phyloP scores from a whole-genome alignment of 2,797 vertebrate genomes.

The Naso thynnoides region DNA sequence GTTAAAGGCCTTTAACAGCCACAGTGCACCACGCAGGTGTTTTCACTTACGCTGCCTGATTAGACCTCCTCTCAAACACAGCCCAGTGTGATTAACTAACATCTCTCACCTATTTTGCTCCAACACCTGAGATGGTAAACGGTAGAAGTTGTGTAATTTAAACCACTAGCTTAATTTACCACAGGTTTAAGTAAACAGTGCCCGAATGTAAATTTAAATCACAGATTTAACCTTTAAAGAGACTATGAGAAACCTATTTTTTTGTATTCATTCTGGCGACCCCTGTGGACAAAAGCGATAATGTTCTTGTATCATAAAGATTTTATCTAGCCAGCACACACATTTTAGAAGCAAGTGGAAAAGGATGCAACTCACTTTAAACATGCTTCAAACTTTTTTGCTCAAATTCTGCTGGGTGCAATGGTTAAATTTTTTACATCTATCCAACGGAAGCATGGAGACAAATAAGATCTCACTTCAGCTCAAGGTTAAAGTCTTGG shows the following conservation, averaged over 20 bases:
- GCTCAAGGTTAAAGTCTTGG: neutral
- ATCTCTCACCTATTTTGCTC: neutral
- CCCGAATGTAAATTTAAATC: too few species aligned
- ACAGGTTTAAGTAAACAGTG: too few species aligned
- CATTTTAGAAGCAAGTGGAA: too few species aligned
- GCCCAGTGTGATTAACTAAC: neutral
- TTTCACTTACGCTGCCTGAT: neutral
- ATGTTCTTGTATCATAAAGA: too few species aligned
- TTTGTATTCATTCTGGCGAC: too few species aligned
- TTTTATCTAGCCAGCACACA: too few species aligned
- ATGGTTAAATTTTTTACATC: neutral
- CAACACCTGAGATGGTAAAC: neutral
- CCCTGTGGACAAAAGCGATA: too few species aligned
- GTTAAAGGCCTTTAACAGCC: neutral
- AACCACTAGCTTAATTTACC: too few species aligned
- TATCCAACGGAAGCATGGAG: neutral
- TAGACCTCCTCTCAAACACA: neutral
- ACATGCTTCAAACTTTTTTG: neutral
- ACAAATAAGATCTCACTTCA: neutral
- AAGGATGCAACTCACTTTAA: too few species aligned
- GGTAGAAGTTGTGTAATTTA: too few species aligned
- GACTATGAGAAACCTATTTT: too few species aligned
- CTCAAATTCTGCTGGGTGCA: neutral
- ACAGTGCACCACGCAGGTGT: slow-evolving; percentile 2
- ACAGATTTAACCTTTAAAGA: too few species aligned